These are phyloP conservation scores for Euura saliciscinereae DNA, from an alignment of 1,140 invertebrate genomes.

Conservation along the genomic window DNA sequence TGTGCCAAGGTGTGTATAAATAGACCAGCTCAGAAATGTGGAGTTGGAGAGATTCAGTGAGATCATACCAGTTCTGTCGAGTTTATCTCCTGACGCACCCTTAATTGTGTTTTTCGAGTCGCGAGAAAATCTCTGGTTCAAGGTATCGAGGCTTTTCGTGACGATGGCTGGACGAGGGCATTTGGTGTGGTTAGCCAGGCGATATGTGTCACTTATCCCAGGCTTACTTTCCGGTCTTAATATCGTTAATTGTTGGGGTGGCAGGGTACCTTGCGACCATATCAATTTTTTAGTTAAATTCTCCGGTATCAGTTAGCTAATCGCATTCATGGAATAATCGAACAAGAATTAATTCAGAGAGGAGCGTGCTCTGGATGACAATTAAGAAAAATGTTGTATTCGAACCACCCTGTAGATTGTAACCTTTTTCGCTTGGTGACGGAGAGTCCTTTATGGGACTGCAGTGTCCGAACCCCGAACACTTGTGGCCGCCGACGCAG, in stretches of 20 bases:
- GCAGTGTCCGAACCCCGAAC: slow-evolving; percentile 37
- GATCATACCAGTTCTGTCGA: slow-evolving; percentile 29
- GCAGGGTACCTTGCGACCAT: slow-evolving; percentile 22
- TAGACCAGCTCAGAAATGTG: too few relatives aligned
- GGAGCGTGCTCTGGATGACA: neutral
- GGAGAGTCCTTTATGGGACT: slow-evolving; percentile 21
- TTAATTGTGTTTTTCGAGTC: slow-evolving; percentile 40
- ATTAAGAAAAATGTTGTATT: neutral
- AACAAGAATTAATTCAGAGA: neutral
- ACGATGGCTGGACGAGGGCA: slow-evolving; percentile 10
- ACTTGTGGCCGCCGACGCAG: slow-evolving; percentile 29
- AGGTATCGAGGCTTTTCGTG: slow-evolving; percentile 28
- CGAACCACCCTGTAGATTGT: slow-evolving; percentile 5
- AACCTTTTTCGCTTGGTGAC: slow-evolving; percentile 6
- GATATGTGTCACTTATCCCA: neutral
- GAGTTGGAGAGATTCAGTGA: neutral
- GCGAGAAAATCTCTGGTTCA: slow-evolving; percentile 18
- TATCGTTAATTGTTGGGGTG: slow-evolving; percentile 25
- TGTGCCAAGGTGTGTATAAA: too few relatives aligned
- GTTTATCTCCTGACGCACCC: slow-evolving; percentile 44
- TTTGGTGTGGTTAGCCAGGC: slow-evolving; percentile 7
- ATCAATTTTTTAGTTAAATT: slow-evolving; percentile 3
- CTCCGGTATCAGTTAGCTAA: neutral
- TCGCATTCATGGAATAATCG: neutral
- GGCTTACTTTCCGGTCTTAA: slow-evolving; percentile 27